A percentile compares a stretch with the other conserved stretches of the same genome.
Conservation (phyloP, 2,113 vertebrate species). For the Bujurquina vittata region DNA sequence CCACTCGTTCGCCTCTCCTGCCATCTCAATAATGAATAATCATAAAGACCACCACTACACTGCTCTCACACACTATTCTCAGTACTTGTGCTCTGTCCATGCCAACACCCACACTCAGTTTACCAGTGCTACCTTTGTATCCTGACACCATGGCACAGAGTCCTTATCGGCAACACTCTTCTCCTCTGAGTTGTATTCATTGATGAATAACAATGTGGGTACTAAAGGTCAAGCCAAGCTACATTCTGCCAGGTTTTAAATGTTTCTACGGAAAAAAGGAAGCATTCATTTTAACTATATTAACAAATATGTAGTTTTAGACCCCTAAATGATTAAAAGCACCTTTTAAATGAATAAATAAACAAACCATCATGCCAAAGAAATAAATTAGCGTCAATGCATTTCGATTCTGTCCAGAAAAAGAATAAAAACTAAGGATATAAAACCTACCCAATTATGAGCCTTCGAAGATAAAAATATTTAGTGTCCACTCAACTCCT, state of each 20-base stretch:
- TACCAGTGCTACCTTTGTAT: background rate
- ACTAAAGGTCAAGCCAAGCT: constrained; percentile 42
- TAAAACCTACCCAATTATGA: constrained; percentile 50
- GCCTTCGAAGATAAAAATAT: constrained; percentile 7
- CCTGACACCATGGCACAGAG: background rate
- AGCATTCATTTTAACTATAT: background rate
- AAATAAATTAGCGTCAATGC: constrained; percentile 11
- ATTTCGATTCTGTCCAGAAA: background rate
- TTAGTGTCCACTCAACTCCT: background rate
- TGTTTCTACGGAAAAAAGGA: background rate
- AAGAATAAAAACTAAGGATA: background rate
- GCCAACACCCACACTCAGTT: background rate
- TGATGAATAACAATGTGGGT: constrained; percentile 51
- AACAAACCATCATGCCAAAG: background rate
- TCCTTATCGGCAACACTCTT: constrained; percentile 30
- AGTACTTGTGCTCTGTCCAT: background rate
- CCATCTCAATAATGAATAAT: constrained; percentile 72
- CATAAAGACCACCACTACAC: constrained; percentile 52
- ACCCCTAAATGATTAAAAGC: background rate
- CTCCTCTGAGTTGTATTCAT: constrained; percentile 12
- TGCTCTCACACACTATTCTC: background rate
- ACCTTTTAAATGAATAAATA: background rate
- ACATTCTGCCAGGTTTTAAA: constrained; percentile 2
- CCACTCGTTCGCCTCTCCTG: constrained; percentile 61
- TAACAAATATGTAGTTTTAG: background rate